Percentiles rank a stretch among this genome's conserved stretches.
Evolutionary conservation across 2,113 vertebrate genomes (phyloP).

Genomic region (Sigmodon hispidus): DNA sequence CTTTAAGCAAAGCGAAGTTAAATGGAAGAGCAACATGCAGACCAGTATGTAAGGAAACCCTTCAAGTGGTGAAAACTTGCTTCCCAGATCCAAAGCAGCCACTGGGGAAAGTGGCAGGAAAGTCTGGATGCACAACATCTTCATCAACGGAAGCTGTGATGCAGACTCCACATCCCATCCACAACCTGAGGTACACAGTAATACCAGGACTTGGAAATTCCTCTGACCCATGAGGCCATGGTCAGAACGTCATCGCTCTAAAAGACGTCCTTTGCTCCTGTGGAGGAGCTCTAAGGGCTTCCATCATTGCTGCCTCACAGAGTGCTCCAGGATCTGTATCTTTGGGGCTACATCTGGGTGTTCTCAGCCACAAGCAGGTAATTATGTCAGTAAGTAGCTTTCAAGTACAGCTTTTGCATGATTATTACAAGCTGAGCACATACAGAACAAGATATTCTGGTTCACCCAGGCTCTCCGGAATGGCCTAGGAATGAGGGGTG

Average conservation of each 20-base stretch:
- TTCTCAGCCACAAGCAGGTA: not conserved
- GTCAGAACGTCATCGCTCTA: not conserved
- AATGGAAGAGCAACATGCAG: not conserved
- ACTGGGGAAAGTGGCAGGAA: not conserved
- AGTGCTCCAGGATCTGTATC: too few species aligned
- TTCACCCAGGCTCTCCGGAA: not conserved
- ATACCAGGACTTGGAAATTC: not conserved
- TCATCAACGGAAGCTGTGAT: too few species aligned
- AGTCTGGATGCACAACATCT: not conserved
- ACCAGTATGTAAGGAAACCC: not conserved
- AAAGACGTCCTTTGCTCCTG: not conserved
- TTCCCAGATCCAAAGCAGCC: not conserved
- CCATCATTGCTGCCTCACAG: not conserved
- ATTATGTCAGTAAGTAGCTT: not conserved
- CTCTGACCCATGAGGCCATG: not conserved
- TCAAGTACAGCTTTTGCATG: not conserved
- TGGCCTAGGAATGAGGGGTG: not conserved
- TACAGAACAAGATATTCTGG: not conserved
- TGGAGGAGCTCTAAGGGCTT: not conserved
- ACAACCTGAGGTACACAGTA: too few species aligned
- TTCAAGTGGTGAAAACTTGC: not conserved
- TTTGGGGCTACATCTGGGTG: not conserved
- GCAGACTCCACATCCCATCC: fast-evolving
- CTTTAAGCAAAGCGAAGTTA: not conserved
- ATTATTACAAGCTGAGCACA: fast-evolving